Evolutionary conservation across 2,888 invertebrate species (phyloP).

Genomic region (Thera britannica): DNA sequence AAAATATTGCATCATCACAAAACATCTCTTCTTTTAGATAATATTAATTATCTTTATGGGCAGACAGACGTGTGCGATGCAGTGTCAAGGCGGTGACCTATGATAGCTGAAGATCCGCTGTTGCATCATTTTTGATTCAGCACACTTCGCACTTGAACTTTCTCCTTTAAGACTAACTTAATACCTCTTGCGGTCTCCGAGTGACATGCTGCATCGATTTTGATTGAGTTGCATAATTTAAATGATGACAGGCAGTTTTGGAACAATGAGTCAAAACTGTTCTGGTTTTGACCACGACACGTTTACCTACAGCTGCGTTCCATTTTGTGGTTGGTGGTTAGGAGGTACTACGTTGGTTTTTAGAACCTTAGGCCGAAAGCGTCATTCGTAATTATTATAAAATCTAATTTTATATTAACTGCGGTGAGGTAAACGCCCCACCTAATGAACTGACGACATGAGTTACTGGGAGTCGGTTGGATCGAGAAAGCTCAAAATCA

Average conservation of each 20-base stretch:
- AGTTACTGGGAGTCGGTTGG: too few species aligned
- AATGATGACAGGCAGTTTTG: neutral
- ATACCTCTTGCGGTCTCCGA: neutral
- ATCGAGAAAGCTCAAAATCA: too few species aligned
- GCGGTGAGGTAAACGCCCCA: too few species aligned
- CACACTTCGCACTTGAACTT: constrained; percentile 9
- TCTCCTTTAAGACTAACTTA: constrained; percentile 1
- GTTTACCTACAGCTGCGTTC: neutral
- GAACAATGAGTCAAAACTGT: neutral
- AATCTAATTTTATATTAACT: too few species aligned
- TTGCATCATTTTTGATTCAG: constrained; percentile 16
- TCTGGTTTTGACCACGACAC: neutral
- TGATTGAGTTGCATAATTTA: constrained; percentile 5
- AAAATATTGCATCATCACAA: constrained; percentile 6
- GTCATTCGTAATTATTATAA: too few species aligned
- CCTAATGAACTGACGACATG: too few species aligned
- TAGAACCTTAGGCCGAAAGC: too few species aligned
- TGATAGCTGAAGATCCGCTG: constrained; percentile 11
- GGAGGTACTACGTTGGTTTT: too few species aligned
- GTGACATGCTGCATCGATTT: constrained; percentile 2
- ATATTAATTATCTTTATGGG: constrained; percentile 6
- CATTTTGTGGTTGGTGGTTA: too few species aligned
- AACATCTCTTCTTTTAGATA: neutral
- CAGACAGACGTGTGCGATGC: constrained; percentile 14
- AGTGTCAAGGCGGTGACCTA: constrained; percentile 17